Percentiles rank a stretch among this genome's conserved stretches.
phyloP scores from a whole-genome alignment of 2,797 vertebrate species.

The Acrossocheilus wenchowensis region DNA sequence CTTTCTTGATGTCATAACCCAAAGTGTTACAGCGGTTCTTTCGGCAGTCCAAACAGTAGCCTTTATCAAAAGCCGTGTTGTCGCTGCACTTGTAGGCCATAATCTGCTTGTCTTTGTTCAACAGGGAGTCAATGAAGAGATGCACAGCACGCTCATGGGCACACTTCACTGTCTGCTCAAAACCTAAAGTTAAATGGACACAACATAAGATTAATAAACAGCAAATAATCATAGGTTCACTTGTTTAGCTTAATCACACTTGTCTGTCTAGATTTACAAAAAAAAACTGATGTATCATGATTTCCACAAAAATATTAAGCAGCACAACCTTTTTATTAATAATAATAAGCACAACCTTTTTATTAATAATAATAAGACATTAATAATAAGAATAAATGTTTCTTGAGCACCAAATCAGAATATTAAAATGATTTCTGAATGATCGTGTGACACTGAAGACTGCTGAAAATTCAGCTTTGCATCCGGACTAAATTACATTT shows the following conservation, averaged over 20 bases:
- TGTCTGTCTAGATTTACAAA: not conserved
- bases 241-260: not conserved
- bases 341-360: not conserved
- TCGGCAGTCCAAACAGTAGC: conserved; percentile 88
- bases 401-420: not conserved
- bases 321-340: not conserved
- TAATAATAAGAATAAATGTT: not conserved
- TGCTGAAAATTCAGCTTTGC: not conserved
- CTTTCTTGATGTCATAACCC: conserved; percentile 85
- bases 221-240: not conserved
- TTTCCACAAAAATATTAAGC: not conserved
- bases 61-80: conserved; percentile 85
- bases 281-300: not conserved
- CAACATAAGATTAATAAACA: not conserved
- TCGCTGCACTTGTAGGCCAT: conserved; percentile 88
- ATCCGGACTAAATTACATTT: not conserved
- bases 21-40: conserved; percentile 89
- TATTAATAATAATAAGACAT: not conserved
- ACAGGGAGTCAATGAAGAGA: conserved; percentile 91
- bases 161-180: conserved; percentile 89
- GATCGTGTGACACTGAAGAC: not conserved
- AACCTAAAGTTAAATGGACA: conserved; percentile 64
- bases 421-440: not conserved
- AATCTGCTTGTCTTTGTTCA: conserved; percentile 83
- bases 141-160: conserved; percentile 93